phyloP scores from a whole-genome alignment of 2,888 invertebrate species.

The Sceliomorpha sp. region DNA sequence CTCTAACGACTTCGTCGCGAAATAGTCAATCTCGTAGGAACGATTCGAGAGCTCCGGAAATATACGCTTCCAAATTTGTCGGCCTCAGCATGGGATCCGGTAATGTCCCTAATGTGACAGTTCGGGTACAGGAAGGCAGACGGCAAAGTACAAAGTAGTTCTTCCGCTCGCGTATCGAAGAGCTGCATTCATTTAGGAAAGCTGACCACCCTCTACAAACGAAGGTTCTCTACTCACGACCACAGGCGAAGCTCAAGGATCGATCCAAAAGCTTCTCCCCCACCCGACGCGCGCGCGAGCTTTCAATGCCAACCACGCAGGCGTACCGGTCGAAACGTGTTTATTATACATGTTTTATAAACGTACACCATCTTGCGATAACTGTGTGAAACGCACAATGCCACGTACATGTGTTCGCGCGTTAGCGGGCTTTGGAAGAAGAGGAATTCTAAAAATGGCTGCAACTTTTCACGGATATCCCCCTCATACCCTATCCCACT shows the following conservation, averaged over 20 bases:
- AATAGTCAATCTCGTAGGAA: no score
- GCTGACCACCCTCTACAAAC: constrained; percentile 52
- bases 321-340: constrained; percentile 57
- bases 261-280: constrained; percentile 61
- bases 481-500: constrained; percentile 23
- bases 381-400: constrained; percentile 41
- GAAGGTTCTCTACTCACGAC: constrained; percentile 57
- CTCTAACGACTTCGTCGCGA: no score
- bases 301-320: constrained; percentile 37
- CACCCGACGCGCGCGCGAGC: constrained; percentile 29
- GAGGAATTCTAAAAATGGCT: constrained; percentile 60
- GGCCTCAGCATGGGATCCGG: no score
- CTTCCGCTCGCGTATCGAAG: not conserved
- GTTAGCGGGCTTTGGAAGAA: constrained; percentile 35
- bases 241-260: constrained; percentile 62
- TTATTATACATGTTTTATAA: constrained; percentile 68
- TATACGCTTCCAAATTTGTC: no score
- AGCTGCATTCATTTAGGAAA: constrained; percentile 35
- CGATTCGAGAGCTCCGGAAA: no score
- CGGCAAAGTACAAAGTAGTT: no score
- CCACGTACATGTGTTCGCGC: constrained; percentile 54
- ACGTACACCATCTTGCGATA: constrained; percentile 50
- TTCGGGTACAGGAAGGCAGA: no score
- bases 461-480: constrained; percentile 61
- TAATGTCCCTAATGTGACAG: no score